Conservation (phyloP, 30 jellyfish, hydroid and myxozoan genomes). For the Hydractinia symbiolongicarpus region DNA sequence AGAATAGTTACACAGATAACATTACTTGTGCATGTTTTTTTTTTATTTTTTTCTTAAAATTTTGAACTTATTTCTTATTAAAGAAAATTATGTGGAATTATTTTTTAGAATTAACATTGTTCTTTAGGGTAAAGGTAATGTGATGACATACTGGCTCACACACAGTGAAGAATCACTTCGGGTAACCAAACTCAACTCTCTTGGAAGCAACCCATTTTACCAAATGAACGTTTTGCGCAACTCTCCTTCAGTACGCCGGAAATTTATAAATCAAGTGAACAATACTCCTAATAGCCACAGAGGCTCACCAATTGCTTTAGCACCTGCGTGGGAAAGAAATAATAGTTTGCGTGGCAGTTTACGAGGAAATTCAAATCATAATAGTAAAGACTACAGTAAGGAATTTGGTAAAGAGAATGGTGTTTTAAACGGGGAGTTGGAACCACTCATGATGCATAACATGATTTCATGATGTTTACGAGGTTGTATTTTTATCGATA, state of each 20-base stretch:
- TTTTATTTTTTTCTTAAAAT: too few relatives aligned
- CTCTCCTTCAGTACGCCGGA: constrained; percentile 12
- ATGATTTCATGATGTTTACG: not conserved
- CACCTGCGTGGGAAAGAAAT: constrained; percentile 15
- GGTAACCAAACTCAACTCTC: not conserved
- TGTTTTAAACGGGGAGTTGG: not conserved
- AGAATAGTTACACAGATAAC: too few relatives aligned
- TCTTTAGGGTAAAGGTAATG: constrained; percentile 77
- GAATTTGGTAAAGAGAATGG: constrained; percentile 20
- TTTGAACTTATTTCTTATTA: too few relatives aligned
- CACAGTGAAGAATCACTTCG: constrained; percentile 42
- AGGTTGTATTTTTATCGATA: not conserved
- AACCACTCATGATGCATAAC: constrained; percentile 19
- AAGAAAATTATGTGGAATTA: too few relatives aligned
- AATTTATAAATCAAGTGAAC: not conserved
- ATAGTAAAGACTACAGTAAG: constrained; percentile 23
- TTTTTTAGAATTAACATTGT: too few relatives aligned
- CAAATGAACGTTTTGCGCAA: not conserved
- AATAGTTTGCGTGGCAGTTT: constrained; percentile 18
- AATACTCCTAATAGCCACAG: constrained; percentile 7
- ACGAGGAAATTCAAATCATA: constrained; percentile 22
- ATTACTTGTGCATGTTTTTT: too few relatives aligned
- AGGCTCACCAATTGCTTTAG: constrained; percentile 3
- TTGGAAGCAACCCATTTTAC: not conserved
- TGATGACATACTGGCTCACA: constrained; percentile 55